Percentiles rank a stretch among this genome's conserved stretches.
Conservation (phyloP, 2,888 invertebrate species). For the Digitonthophagus gazella region DNA sequence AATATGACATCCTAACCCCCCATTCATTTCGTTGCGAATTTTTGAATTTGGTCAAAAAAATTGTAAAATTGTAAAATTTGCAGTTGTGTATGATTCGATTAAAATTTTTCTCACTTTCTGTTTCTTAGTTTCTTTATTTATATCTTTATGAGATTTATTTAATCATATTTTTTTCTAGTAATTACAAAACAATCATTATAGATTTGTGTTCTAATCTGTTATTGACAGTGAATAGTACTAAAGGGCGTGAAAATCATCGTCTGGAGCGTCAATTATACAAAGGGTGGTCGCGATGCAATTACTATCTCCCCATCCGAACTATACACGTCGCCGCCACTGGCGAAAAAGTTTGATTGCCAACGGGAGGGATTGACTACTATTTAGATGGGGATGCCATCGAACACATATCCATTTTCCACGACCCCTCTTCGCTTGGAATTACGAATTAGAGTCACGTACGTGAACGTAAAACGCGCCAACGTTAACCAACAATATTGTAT, state of each 20-base stretch:
- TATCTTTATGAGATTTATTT: background rate
- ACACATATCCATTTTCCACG: constrained; percentile 4
- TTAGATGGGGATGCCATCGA: constrained; percentile 6
- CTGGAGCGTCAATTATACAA: constrained; percentile 1
- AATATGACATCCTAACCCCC: too few species aligned
- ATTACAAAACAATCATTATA: background rate
- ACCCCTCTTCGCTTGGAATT: background rate
- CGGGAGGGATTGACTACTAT: too few species aligned
- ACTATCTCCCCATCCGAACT: background rate
- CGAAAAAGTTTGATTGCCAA: constrained; percentile 16
- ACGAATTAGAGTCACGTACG: constrained; percentile 7
- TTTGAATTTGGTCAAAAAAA: too few species aligned
- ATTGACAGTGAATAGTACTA: constrained; percentile 8
- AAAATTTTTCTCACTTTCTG: too few species aligned
- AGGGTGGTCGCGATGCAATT: constrained; percentile 7
- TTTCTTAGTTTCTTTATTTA: background rate
- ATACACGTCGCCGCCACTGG: background rate
- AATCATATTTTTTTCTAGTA: background rate
- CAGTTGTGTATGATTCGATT: too few species aligned
- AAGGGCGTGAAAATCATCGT: constrained; percentile 1
- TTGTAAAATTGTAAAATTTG: too few species aligned
- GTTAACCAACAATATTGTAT: constrained; percentile 11
- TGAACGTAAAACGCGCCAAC: constrained; percentile 4
- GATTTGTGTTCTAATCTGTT: background rate
- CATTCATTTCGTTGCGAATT: too few species aligned